Conservation (phyloP, 92 coral and sea anemone genomes). For the Phenganax marumi region DNA sequence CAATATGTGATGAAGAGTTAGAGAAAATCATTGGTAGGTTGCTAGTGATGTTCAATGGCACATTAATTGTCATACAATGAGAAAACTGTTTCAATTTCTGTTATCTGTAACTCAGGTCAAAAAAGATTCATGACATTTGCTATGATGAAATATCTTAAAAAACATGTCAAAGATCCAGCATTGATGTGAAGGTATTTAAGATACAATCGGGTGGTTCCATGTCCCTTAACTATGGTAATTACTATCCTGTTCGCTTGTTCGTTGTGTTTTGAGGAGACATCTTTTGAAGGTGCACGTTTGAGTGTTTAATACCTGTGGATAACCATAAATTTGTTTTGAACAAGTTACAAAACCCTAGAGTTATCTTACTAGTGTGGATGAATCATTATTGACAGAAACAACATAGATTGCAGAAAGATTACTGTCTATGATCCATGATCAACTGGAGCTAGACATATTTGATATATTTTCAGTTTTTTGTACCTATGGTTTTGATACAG, state of each 20-base stretch:
- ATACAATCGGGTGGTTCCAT: background rate
- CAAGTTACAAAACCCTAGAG: background rate
- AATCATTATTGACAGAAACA: background rate
- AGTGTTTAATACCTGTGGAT: background rate
- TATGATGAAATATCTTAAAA: slow-evolving; percentile 90
- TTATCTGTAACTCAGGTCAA: slow-evolving; percentile 58
- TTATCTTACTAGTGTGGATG: background rate
- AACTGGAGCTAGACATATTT: too few species aligned
- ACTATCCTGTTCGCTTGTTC: background rate
- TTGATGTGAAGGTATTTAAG: background rate
- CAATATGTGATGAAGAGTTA: slow-evolving; percentile 80
- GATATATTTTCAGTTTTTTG: too few species aligned
- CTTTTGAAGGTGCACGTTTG: background rate
- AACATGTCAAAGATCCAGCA: slow-evolving; percentile 70
- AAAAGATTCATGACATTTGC: slow-evolving; percentile 79
- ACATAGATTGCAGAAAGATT: too few species aligned
- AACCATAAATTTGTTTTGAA: slow-evolving; percentile 5
- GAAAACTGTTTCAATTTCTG: background rate
- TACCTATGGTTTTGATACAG: too few species aligned
- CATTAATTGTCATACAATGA: background rate
- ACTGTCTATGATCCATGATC: too few species aligned
- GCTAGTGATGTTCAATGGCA: too few species aligned
- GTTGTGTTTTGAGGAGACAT: background rate
- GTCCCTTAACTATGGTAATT: background rate
- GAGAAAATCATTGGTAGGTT: slow-evolving; percentile 77